Evolutionary conservation across 2,888 invertebrate species (phyloP), one percentile per base, ranked within the genome.

Genomic region (Thereva nobilitata): DNA sequence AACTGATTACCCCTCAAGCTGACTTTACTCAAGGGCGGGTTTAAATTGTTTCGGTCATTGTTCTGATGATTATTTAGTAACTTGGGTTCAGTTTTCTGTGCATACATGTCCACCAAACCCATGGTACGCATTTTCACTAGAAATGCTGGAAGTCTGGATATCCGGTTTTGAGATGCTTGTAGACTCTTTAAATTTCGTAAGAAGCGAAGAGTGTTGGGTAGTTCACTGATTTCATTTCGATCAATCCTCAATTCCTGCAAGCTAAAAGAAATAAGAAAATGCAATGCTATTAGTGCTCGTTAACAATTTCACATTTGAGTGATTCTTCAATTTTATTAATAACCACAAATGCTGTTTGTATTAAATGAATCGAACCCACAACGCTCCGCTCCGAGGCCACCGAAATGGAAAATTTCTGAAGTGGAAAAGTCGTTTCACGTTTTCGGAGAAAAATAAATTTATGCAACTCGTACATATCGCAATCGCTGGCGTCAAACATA

Each of bases 1-100:
- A 92, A 82, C 71, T 88, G 86, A 79, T 92, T 92, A 70, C 89
- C 87, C 64, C 91, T 83, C 47, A 92, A 82, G 77, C 90, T 91
- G n/a, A 92, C 86, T 71, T 86, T 89, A 44, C 88, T 88, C 12
- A 91, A 80, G 7, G 86, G 85, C 34, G 85, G 80, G 64, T 73
- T 75, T 8, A 63, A 23, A 35, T 56, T 65, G 47, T 56, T 65
- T 23, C 53, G 35, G n/a, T 64, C 64, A n/a, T 49, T 59, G n/a
- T 12, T 64, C 34, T 63, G 56, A 40, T 35, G 40, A 40, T 64
- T 66, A 67, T 59, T 56, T 70, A 59, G 61, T 68, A 63, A 12
- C 49, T 50, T 54, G 35, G 54, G 47, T 34, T 61, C 67, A 45
- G 56, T 35, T 12, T 70, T 70, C 12, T 70, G 71, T n/a, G 70